Conservation (phyloP, 2,888 invertebrate species). For the Synergus japonicus region DNA sequence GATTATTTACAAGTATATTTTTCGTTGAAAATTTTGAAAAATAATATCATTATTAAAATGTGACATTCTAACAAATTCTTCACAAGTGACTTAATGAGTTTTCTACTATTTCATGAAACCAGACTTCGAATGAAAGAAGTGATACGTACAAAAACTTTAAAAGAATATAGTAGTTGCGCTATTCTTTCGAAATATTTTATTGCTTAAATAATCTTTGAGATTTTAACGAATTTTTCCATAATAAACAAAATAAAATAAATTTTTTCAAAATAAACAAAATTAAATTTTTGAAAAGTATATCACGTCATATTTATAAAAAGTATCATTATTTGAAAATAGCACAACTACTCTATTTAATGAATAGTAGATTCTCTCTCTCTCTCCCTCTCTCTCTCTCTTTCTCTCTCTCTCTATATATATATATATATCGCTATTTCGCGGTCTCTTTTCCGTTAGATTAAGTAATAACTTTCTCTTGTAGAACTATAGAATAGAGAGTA, state of each 20-base stretch:
- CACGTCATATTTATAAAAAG: not conserved
- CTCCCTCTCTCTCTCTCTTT: too few species aligned
- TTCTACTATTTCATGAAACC: conserved; percentile 18
- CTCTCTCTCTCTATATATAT: not conserved
- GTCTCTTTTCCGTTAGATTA: not conserved
- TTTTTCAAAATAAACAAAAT: not conserved
- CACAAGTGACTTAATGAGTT: conserved; percentile 31
- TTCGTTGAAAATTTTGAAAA: not conserved
- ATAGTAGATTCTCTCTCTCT: not conserved
- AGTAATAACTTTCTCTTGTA: not conserved
- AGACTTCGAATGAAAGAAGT: not conserved
- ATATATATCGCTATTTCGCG: not conserved
- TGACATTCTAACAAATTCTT: conserved; percentile 10
- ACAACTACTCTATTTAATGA: not conserved
- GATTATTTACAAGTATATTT: conserved; percentile 15
- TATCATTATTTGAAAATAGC: not conserved
- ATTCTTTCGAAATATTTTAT: not conserved
- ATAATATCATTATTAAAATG: not conserved
- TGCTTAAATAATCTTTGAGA: not conserved
- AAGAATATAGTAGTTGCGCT: not conserved
- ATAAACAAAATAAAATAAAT: not conserved
- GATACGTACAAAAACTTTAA: conserved; percentile 1
- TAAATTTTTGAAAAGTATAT: not conserved
- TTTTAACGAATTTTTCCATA: not conserved
- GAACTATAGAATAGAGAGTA: not conserved